A percentile compares a stretch with the other conserved stretches of the same genome.
Conservation (phyloP, 2,888 invertebrate species). For the Neocrepidodera transversa region DNA sequence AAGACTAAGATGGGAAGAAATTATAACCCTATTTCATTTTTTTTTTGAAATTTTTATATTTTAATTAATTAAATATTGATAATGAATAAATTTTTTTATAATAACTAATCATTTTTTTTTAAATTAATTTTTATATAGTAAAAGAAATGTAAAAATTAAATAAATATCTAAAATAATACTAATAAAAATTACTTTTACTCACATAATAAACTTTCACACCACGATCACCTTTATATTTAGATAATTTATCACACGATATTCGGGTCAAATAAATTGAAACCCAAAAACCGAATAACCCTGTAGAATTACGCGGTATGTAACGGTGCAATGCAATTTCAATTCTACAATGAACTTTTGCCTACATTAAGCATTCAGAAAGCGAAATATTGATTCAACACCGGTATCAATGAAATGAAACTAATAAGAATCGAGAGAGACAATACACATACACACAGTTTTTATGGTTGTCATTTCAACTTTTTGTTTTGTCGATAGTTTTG, state of each 20-base stretch:
- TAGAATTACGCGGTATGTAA: background rate
- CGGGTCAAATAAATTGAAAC: background rate
- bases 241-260: background rate
- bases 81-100: no score
- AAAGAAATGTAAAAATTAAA: no score
- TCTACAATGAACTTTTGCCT: background rate
- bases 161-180: no score
- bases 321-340: background rate
- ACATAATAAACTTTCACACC: background rate
- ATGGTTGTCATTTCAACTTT: background rate
- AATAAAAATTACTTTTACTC: background rate
- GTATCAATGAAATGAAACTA: background rate
- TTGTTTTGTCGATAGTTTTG: background rate
- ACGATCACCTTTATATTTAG: background rate
- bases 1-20: no score
- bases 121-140: no score
- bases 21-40: no score
- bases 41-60: no score
- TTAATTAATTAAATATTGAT: no score
- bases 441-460: background rate
- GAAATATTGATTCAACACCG: slow-evolving; percentile 1
- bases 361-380: slow-evolving; percentile 4
- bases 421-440: no score
- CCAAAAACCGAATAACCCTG: slow-evolving; percentile 3
- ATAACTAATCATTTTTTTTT: no score